phyloP scores from a whole-genome alignment of 2,888 invertebrate genomes.

The Nomada fabriciana region DNA sequence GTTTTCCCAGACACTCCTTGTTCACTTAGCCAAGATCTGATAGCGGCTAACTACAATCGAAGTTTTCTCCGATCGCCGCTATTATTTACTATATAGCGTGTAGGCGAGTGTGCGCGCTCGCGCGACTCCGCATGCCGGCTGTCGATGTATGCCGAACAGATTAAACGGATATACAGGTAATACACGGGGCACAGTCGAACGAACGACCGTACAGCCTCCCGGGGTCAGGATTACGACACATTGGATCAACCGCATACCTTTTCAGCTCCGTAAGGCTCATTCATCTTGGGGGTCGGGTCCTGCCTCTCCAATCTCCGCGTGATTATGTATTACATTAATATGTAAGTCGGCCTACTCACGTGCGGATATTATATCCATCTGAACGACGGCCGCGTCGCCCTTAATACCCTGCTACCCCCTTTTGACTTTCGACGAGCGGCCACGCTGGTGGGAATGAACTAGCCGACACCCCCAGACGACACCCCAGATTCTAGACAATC shows the following conservation, averaged over 20 bases:
- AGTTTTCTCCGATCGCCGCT: slow-evolving; percentile 77
- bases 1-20: slow-evolving; percentile 80
- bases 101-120: slow-evolving; percentile 67
- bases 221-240: slow-evolving; percentile 78
- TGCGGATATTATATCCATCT: slow-evolving; percentile 61
- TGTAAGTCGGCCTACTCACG: slow-evolving; percentile 72
- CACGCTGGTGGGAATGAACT: neutral
- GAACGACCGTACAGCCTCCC: slow-evolving; percentile 61
- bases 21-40: slow-evolving; percentile 78
- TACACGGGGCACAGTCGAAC: slow-evolving; percentile 54
- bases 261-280: slow-evolving; percentile 69
- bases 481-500: too few relatives aligned
- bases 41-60: slow-evolving; percentile 80
- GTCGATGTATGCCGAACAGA: slow-evolving; percentile 75
- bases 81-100: slow-evolving; percentile 78
- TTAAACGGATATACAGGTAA: slow-evolving; percentile 69
- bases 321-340: slow-evolving; percentile 75
- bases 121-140: slow-evolving; percentile 67
- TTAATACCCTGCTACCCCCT: slow-evolving; percentile 40
- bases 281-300: slow-evolving; percentile 67
- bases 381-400: slow-evolving; percentile 32
- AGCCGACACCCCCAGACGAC: neutral
- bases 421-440: slow-evolving; percentile 38
- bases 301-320: slow-evolving; percentile 70
- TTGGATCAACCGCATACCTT: slow-evolving; percentile 75